phyloP scores from a whole-genome alignment of 2,888 invertebrate species.

The Chrysolina haemoptera region DNA sequence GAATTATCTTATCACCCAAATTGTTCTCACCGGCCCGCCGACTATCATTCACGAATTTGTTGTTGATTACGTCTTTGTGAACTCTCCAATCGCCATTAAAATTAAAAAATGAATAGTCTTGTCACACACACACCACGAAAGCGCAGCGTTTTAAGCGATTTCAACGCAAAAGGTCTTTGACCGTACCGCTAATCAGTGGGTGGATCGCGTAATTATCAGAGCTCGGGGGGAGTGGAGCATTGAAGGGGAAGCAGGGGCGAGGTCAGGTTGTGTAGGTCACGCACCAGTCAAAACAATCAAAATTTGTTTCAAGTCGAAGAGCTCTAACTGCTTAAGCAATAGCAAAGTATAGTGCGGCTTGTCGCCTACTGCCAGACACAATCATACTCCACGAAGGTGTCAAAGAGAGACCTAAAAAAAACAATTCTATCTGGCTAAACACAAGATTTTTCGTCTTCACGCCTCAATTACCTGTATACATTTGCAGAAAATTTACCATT shows the following conservation, averaged over 20 bases:
- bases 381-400: too few species aligned
- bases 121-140: neutral
- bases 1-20: neutral
- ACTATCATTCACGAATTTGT: neutral
- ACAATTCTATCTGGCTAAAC: too few species aligned
- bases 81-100: neutral
- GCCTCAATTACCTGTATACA: too few species aligned
- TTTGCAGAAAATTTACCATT: too few species aligned
- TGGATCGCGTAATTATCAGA: neutral
- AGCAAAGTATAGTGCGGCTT: too few species aligned
- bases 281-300: neutral
- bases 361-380: too few species aligned
- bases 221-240: neutral
- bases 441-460: too few species aligned
- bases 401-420: too few species aligned
- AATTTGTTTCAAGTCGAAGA: neutral
- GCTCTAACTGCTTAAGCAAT: neutral
- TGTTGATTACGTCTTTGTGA: neutral
- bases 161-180: neutral
- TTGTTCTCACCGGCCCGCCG: neutral
- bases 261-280: too few species aligned
- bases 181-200: neutral
- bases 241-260: neutral
- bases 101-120: neutral
- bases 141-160: neutral